Conservation (phyloP, 92 coral and sea anemone species). For the Diadumene lineata region DNA sequence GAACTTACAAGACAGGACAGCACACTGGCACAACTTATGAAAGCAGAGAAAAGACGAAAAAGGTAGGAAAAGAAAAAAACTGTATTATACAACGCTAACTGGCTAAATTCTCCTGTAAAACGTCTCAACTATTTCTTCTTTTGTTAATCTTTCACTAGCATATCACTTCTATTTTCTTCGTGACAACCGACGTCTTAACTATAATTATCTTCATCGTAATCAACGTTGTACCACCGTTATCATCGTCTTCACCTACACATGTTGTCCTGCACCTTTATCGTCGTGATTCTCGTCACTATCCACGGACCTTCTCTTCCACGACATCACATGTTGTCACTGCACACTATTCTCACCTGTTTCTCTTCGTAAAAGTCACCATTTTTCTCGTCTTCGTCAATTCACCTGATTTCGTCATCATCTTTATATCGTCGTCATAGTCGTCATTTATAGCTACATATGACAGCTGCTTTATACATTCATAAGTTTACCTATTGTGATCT, state of each 20-base stretch:
- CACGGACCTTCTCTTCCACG: too few species aligned
- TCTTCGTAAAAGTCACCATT: background rate
- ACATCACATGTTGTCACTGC: too few species aligned
- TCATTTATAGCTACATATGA: too few species aligned
- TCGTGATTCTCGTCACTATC: background rate
- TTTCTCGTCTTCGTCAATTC: background rate
- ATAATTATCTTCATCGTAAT: background rate
- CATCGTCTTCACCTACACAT: background rate
- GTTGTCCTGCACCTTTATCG: background rate
- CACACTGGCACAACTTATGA: constrained; percentile 92
- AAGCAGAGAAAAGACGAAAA: constrained; percentile 76
- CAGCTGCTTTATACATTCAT: too few species aligned
- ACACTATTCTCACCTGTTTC: too few species aligned
- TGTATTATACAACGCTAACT: too few species aligned
- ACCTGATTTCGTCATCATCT: background rate
- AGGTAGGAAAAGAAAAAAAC: constrained; percentile 45
- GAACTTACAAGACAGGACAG: constrained; percentile 91
- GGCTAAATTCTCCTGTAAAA: too few species aligned
- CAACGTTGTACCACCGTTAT: background rate
- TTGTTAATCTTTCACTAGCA: constrained; percentile 7
- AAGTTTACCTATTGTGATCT: too few species aligned
- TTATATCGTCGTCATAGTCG: background rate
- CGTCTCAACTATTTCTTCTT: too few species aligned
- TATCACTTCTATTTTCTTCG: background rate
- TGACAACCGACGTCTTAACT: background rate